Conservation (phyloP, 2,797 vertebrate species). For the Salarias fasciatus region DNA sequence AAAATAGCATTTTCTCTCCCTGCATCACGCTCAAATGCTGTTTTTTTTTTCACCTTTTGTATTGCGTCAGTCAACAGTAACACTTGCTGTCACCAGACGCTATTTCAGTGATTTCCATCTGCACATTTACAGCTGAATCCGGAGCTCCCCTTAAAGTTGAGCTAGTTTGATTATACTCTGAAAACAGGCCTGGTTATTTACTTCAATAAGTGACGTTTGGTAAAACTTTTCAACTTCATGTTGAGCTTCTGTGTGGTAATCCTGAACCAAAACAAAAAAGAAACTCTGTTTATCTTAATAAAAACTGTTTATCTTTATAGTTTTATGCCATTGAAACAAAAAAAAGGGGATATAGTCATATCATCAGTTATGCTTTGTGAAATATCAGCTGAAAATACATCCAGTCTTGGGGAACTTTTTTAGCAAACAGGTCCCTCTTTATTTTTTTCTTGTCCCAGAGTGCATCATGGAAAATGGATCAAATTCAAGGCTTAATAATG, state of each 20-base stretch:
- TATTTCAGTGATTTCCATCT: neutral
- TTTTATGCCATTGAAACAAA: too few relatives aligned
- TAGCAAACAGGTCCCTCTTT: neutral
- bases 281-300: too few relatives aligned
- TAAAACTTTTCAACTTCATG: too few relatives aligned
- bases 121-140: conserved; percentile 1
- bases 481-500: conserved; percentile 17
- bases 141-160: neutral
- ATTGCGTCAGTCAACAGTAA: neutral
- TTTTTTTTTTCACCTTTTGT: conserved; percentile 6
- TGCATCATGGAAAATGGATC: neutral
- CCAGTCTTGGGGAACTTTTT: neutral
- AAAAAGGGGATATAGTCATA: neutral
- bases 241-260: neutral
- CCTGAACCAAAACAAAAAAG: neutral
- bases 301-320: too few relatives aligned
- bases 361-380: conserved; percentile 1
- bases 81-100: neutral
- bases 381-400: neutral
- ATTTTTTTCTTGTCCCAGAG: neutral
- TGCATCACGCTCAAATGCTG: conserved; percentile 3
- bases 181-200: neutral
- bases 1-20: conserved; percentile 21
- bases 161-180: neutral
- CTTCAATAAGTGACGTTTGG: too few relatives aligned